Evolutionary conservation across 2,113 vertebrate species (phyloP), one percentile per base, ranked within the genome.

Genomic region (Nycticorax nycticorax): DNA sequence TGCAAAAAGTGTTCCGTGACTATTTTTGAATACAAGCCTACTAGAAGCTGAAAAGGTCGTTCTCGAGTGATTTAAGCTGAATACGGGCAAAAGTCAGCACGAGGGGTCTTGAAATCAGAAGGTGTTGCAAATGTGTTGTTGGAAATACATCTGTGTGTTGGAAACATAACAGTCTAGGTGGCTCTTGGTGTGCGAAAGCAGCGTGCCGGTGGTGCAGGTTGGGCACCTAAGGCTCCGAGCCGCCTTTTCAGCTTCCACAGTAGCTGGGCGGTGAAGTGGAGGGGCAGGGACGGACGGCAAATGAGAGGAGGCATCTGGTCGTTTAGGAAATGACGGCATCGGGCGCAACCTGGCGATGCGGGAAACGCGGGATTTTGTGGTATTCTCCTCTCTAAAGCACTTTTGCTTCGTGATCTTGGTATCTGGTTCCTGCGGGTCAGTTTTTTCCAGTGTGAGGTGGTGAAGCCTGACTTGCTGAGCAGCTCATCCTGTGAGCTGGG

Each of bases 201-300:
- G 15, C 0, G 2, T 64, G 47, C 47, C 48, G 5, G 1, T 1
- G 19, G 4, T 30, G 71, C 33, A 3, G 66, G 43, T 39, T 1
- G 1, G 13, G 45, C 47, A 5, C 27, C 50, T 5, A 3, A 2
- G 1, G 0, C 1, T 35, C 19, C 33, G 32, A 59, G 69, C 24
- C 48, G 78, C 55, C 22, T 74, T 68, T 32, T 17, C 19, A 27
- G 67, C 56, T 69, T 7, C 59, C 41, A 4, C 66, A 8, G 62
- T 14, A 43, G 84, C 75, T 55, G 64, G 43, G 75, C 39, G 27
- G 0, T 15, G 2, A 10, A 19, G 41, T 1, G 47, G 43, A 55
- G 83, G 53, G 48, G 39, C 22, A 3, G 57, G 45, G 4, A 2
- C 0, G 13, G 35, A 17, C 37, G 10, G 53, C 12, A 9, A 41